Evolutionary conservation across 2,888 invertebrate species (phyloP).

Genomic region (Melieria omissa): DNA sequence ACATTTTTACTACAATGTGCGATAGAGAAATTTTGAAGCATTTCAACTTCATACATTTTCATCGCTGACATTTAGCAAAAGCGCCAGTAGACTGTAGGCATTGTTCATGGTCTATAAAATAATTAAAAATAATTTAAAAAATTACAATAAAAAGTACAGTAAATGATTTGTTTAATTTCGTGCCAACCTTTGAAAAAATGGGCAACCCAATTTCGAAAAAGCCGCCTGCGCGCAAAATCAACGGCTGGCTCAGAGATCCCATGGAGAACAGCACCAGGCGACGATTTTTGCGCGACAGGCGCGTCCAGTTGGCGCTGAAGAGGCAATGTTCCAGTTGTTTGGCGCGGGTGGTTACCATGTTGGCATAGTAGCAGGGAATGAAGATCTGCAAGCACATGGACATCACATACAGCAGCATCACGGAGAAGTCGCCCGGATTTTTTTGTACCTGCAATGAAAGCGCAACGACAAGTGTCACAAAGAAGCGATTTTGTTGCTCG

Average conservation of each 20-base stretch:
- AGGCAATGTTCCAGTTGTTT: constrained; percentile 49
- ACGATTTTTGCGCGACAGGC: constrained; percentile 49
- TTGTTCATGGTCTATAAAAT: constrained; percentile 57
- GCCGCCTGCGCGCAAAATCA: constrained; percentile 53
- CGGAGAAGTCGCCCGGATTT: constrained; percentile 45
- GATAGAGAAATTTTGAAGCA: not conserved
- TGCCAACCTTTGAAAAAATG: constrained; percentile 55
- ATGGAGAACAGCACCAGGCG: constrained; percentile 54
- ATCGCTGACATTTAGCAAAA: constrained; percentile 53
- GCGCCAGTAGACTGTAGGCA: constrained; percentile 60
- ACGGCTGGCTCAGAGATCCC: constrained; percentile 56
- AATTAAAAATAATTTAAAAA: not conserved
- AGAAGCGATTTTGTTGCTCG: not conserved
- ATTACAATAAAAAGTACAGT: not conserved
- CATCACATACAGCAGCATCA: constrained; percentile 49
- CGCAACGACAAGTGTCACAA: not conserved
- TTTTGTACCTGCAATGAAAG: constrained; percentile 40
- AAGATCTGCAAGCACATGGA: constrained; percentile 59
- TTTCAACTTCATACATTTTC: constrained; percentile 10
- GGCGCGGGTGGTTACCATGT: constrained; percentile 57
- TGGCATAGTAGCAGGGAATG: constrained; percentile 60
- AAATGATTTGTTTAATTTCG: not conserved
- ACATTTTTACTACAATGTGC: too few relatives aligned
- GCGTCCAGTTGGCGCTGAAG: constrained; percentile 59
- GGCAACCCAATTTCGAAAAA: constrained; percentile 59